phyloP scores from a whole-genome alignment of 2,888 invertebrate species.

The Dasysyrphus tricinctus region DNA sequence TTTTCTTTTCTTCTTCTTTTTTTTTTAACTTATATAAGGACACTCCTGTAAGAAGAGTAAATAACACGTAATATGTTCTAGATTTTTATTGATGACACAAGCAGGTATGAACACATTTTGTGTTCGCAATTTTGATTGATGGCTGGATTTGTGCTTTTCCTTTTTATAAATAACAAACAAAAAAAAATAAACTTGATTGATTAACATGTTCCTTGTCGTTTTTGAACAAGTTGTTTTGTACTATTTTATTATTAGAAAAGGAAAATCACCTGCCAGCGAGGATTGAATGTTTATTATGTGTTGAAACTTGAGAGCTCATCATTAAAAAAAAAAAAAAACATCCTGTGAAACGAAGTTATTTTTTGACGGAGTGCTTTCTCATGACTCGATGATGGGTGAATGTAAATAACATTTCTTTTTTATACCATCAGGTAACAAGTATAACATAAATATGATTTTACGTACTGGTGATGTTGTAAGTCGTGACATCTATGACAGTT shows the following conservation, averaged over 20 bases:
- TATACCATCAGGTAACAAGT: not conserved
- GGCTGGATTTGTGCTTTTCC: slow-evolving; percentile 7
- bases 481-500: not conserved
- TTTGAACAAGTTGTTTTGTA: not conserved
- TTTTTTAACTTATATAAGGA: not conserved
- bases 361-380: not conserved
- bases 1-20: not conserved
- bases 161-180: not conserved
- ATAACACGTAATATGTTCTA: slow-evolving; percentile 18
- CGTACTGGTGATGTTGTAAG: not conserved
- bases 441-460: not conserved
- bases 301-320: not conserved
- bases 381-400: not conserved
- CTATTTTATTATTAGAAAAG: not conserved
- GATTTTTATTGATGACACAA: slow-evolving; percentile 46
- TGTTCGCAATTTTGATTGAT: slow-evolving; percentile 61
- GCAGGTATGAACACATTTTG: slow-evolving; percentile 37
- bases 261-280: slow-evolving; percentile 11
- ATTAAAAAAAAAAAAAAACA: not conserved
- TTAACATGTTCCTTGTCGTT: slow-evolving; percentile 32
- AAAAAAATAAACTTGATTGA: slow-evolving; percentile 29
- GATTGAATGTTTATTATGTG: not conserved
- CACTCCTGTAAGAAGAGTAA: not conserved
- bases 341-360: not conserved
- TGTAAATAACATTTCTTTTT: not conserved